Evolutionary conservation across 2,888 invertebrate genomes (phyloP).

Genomic region (Parthenolecanium corni): DNA sequence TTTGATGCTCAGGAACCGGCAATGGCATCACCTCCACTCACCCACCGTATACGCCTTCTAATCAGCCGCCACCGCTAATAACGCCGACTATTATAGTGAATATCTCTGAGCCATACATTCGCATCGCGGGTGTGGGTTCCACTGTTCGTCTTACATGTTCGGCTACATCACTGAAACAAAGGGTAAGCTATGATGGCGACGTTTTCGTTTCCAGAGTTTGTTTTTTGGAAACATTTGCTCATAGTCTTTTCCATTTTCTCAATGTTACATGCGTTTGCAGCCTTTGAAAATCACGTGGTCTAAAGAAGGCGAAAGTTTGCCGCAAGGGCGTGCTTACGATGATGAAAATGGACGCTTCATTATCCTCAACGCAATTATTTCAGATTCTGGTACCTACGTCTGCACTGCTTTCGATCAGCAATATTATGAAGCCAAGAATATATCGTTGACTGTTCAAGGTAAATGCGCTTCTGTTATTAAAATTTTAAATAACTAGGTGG

Average conservation of each 20-base stretch:
- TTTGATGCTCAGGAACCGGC: too few relatives aligned
- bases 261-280: too few relatives aligned
- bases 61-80: background rate
- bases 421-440: conserved; percentile 53
- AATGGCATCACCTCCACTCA: too few relatives aligned
- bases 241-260: too few relatives aligned
- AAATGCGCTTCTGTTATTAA: too few relatives aligned
- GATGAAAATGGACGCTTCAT: conserved; percentile 60
- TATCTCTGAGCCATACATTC: conserved; percentile 59
- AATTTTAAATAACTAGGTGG: too few relatives aligned
- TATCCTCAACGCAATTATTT: conserved; percentile 61
- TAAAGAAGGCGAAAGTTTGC: conserved; percentile 62
- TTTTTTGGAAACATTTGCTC: too few relatives aligned
- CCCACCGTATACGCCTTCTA: too few relatives aligned
- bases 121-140: conserved; percentile 65
- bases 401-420: conserved; percentile 70
- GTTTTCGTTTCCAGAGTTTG: too few relatives aligned
- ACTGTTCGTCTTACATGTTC: conserved; percentile 64
- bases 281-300: conserved; percentile 59
- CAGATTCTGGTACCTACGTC: conserved; percentile 79
- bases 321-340: conserved; percentile 52
- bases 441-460: conserved; percentile 70
- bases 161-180: conserved; percentile 22
- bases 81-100: conserved; percentile 52
- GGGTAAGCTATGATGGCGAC: background rate